Percentiles rank a stretch among this genome's conserved stretches.
Evolutionary conservation across 2,113 vertebrate species (phyloP).

Genomic region (Oreotrochilus melanogaster): DNA sequence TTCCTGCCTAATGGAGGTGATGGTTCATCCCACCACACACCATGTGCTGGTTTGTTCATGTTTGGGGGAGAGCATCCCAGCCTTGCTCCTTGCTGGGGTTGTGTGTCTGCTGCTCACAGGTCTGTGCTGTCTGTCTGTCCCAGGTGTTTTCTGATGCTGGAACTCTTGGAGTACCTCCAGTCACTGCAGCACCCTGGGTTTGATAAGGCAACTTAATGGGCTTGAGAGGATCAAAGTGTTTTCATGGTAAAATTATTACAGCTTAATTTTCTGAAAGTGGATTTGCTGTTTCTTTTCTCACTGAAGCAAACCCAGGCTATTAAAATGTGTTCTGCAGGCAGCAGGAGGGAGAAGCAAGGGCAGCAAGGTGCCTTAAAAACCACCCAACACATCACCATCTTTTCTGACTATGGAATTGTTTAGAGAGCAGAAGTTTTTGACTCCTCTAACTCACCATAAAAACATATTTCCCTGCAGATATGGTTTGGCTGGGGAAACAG

Average conservation of each 20-base stretch:
- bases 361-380: not conserved
- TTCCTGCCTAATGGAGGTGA: constrained; percentile 38
- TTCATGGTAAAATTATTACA: constrained; percentile 49
- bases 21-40: not conserved
- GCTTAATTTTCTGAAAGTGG: constrained; percentile 42
- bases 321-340: not conserved
- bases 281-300: constrained; percentile 29
- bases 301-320: not conserved
- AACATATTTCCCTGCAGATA: not conserved
- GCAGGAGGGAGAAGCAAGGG: not conserved
- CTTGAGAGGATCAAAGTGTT: constrained; percentile 50
- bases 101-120: not conserved
- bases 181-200: not conserved
- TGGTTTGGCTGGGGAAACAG: not conserved
- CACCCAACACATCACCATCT: not conserved
- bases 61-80: not conserved
- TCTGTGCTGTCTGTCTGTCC: constrained; percentile 32
- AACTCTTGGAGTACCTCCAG: constrained; percentile 7
- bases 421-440: not conserved
- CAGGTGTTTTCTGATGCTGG: constrained; percentile 68
- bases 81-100: not conserved
- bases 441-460: not conserved
- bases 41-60: not conserved
- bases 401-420: not conserved
- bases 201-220: constrained; percentile 51